phyloP scores from a whole-genome alignment of 2,888 invertebrate genomes.

The Himalopsyche japonica region DNA sequence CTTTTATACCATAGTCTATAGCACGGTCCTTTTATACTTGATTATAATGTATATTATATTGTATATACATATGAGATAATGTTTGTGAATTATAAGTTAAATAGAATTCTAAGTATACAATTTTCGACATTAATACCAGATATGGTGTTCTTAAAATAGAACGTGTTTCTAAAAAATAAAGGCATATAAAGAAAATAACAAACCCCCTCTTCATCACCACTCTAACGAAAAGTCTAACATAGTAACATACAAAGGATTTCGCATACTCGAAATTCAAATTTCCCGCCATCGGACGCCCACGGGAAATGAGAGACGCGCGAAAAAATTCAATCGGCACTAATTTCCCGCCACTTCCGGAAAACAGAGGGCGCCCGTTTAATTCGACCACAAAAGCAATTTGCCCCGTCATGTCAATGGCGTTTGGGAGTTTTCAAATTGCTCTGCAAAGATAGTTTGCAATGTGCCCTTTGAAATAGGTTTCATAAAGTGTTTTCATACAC shows the following conservation, averaged over 20 bases:
- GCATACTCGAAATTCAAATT: background rate
- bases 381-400: background rate
- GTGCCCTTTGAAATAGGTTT: background rate
- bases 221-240: background rate
- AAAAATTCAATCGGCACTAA: background rate
- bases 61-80: no score
- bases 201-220: background rate
- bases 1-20: no score
- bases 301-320: background rate
- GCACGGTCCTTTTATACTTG: no score
- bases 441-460: background rate
- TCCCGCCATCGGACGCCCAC: background rate
- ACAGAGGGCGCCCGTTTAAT: background rate
- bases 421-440: background rate
- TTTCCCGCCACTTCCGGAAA: background rate
- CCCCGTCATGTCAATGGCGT: background rate
- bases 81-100: no score
- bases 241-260: background rate
- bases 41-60: no score
- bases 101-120: no score
- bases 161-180: no score
- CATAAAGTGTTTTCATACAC: background rate
- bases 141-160: no score
- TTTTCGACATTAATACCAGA: no score
- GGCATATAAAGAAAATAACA: no score